These are phyloP conservation scores for Taeniopygia guttata DNA, from an alignment of 2,797 vertebrate genomes.

Conservation along the genomic window DNA sequence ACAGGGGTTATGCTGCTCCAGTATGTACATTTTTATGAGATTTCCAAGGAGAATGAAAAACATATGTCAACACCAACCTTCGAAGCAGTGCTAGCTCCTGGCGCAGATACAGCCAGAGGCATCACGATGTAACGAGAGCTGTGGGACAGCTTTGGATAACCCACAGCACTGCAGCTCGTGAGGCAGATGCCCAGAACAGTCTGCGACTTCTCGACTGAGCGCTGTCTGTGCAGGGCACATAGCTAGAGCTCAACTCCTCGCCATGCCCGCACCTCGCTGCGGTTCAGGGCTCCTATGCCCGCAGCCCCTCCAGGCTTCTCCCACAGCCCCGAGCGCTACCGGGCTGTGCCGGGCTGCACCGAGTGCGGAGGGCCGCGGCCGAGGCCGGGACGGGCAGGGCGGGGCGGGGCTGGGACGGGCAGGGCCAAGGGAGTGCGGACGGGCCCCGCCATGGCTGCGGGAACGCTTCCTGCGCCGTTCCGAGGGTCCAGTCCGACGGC, in stretches of 20 bases:
- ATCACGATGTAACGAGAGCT: fast-evolving
- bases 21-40: fast-evolving
- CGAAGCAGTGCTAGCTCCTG: fast-evolving
- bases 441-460: not conserved
- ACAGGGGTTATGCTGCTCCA: not conserved
- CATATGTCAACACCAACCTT: not conserved
- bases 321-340: too few species aligned
- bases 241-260: not conserved
- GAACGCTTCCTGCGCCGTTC: not conserved
- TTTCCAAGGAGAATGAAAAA: not conserved
- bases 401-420: not conserved
- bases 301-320: too few species aligned
- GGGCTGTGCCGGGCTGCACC: fast-evolving
- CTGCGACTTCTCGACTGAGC: not conserved
- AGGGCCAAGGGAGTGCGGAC: not conserved
- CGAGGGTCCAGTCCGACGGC: not conserved
- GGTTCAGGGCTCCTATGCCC: not conserved
- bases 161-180: not conserved
- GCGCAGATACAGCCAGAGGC: not conserved
- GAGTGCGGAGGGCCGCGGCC: not conserved
- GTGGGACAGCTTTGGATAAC: not conserved
- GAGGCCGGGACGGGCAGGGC: not conserved
- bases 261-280: not conserved
- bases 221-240: fast-evolving
- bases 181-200: not conserved